A percentile compares a stretch with the other conserved stretches of the same genome.
Conservation (phyloP, 2,888 invertebrate species). For the Papilio protenor region DNA sequence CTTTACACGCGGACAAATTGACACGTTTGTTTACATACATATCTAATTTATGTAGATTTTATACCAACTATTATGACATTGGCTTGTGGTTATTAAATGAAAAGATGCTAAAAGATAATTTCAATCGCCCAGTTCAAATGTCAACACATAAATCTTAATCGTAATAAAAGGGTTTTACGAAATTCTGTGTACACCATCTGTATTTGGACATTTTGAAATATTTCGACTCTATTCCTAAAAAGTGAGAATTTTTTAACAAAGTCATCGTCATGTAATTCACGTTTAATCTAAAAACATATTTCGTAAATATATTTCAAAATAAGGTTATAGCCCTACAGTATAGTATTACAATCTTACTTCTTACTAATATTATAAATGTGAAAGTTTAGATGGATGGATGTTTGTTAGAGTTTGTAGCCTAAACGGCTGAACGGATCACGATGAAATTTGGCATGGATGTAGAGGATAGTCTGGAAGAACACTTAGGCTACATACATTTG, state of each 20-base stretch:
- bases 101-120: not conserved
- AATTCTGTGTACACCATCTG: too few species aligned
- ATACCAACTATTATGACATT: slow-evolving; percentile 47
- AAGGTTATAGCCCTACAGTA: too few species aligned
- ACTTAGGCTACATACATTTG: too few species aligned
- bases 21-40: slow-evolving; percentile 19
- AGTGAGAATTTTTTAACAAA: not conserved
- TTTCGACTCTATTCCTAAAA: not conserved
- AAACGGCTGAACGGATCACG: too few species aligned
- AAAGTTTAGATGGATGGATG: too few species aligned
- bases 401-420: too few species aligned
- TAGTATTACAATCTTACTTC: too few species aligned
- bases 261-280: not conserved
- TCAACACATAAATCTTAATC: not conserved
- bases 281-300: not conserved
- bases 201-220: not conserved
- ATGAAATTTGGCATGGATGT: too few species aligned
- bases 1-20: slow-evolving; percentile 14
- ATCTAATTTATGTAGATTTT: slow-evolving; percentile 48
- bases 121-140: not conserved
- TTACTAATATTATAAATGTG: too few species aligned
- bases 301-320: not conserved
- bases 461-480: too few species aligned
- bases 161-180: too few species aligned
- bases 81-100: not conserved